Evolutionary conservation across 2,113 vertebrate genomes (phyloP).

Genomic region (Poecile atricapillus): DNA sequence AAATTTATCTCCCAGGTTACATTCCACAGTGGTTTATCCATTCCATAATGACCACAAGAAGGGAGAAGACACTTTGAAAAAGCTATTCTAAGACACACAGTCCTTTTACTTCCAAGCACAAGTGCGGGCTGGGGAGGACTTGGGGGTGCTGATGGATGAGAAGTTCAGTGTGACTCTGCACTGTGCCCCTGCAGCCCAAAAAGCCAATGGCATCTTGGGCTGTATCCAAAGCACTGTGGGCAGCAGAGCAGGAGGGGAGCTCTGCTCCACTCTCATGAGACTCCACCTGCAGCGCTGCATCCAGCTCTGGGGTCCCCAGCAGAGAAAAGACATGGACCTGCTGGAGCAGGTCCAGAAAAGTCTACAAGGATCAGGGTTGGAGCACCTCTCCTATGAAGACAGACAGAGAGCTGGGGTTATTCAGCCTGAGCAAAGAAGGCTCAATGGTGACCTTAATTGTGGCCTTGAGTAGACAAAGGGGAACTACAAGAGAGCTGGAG

Average conservation of each 20-base stretch:
- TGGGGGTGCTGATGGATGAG: background rate
- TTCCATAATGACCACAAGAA: background rate
- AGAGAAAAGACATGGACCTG: background rate
- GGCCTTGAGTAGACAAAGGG: background rate
- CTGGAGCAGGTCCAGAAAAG: background rate
- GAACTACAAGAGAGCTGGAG: background rate
- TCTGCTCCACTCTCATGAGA: background rate
- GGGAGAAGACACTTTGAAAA: background rate
- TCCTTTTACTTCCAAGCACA: background rate
- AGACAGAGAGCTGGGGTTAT: background rate
- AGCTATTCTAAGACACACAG: background rate
- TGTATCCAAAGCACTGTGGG: background rate
- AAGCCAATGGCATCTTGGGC: background rate
- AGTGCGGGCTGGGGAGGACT: background rate
- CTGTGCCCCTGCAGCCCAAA: background rate
- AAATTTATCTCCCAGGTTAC: background rate
- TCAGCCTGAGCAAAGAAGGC: background rate
- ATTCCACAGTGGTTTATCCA: background rate
- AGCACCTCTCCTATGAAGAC: background rate
- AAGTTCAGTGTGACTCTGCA: background rate
- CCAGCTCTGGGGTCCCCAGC: background rate
- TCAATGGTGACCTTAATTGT: background rate
- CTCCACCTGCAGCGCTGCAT: background rate
- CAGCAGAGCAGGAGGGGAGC: background rate
- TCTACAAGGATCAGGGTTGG: background rate